A percentile compares a stretch with the other conserved stretches of the same genome.
phyloP scores from a whole-genome alignment of 2,888 invertebrate genomes.

The Drosophila mimica region DNA sequence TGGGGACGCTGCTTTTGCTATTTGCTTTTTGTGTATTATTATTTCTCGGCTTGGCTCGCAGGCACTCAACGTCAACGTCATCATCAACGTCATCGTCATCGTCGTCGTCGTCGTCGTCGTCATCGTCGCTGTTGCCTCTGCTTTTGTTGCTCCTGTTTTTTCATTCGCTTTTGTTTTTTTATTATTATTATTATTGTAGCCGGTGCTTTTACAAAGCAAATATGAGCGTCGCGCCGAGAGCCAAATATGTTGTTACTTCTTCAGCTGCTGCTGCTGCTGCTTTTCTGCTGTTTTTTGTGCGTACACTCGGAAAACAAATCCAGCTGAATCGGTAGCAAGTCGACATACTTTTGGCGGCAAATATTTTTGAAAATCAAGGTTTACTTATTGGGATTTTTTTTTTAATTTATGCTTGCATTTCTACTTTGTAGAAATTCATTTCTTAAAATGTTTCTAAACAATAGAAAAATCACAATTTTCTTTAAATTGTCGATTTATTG shows the following conservation, averaged over 20 bases:
- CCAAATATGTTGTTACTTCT: conserved; percentile 77
- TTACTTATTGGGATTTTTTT: too few relatives aligned
- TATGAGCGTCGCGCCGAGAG: conserved; percentile 72
- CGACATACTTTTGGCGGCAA: background rate
- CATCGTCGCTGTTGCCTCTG: conserved; percentile 19
- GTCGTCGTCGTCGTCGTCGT: background rate
- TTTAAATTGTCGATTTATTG: background rate
- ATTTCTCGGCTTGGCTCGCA: conserved; percentile 68
- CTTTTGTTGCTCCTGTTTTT: conserved; percentile 36
- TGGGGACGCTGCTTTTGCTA: conserved; percentile 39
- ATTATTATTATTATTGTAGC: conserved; percentile 74
- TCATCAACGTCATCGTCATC: conserved; percentile 30
- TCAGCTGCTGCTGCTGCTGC: conserved; percentile 20
- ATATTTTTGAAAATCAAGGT: too few relatives aligned
- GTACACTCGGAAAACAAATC: background rate
- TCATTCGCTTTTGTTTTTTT: conserved; percentile 54
- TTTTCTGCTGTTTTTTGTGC: background rate
- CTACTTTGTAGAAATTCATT: background rate
- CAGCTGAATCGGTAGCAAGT: background rate
- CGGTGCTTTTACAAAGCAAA: conserved; percentile 71
- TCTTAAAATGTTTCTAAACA: background rate
- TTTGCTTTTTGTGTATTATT: conserved; percentile 78
- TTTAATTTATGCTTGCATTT: too few relatives aligned
- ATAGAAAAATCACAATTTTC: background rate
- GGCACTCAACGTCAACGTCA: conserved; percentile 66